A percentile compares a stretch with the other conserved stretches of the same genome.
Evolutionary conservation across 2,113 vertebrate genomes (phyloP).

Genomic region (Apodemus sylvaticus): DNA sequence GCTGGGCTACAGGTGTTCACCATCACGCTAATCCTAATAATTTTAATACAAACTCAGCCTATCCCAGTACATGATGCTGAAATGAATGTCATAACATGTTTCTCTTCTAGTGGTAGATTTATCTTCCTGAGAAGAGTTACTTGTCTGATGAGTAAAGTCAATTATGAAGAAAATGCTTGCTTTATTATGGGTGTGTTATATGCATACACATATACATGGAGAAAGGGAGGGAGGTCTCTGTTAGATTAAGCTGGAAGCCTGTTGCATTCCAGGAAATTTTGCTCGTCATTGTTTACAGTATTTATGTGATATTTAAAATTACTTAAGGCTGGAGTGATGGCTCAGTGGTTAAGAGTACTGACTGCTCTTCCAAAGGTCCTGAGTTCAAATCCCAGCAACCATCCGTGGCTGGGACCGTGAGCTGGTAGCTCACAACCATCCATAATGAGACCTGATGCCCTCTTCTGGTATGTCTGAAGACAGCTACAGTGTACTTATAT

Average conservation of each 20-base stretch:
- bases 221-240: not conserved
- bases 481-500: too few relatives aligned
- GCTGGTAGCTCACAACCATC: too few relatives aligned
- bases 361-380: too few relatives aligned
- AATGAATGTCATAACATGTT: not conserved
- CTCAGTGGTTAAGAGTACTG: too few relatives aligned
- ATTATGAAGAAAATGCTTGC: not conserved
- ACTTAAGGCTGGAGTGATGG: not conserved
- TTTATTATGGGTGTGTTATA: not conserved
- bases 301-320: slow-evolving; percentile 6
- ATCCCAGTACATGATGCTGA: not conserved
- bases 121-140: slow-evolving; percentile 2
- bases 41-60: slow-evolving; percentile 13
- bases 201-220: not conserved
- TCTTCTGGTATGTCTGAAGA: too few relatives aligned
- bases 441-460: too few relatives aligned
- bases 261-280: not conserved
- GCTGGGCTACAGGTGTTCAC: not conserved
- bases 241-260: not conserved
- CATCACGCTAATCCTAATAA: not conserved
- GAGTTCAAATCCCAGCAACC: too few relatives aligned
- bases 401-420: too few relatives aligned
- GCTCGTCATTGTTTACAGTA: not conserved
- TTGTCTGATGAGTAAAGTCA: not conserved
- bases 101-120: not conserved